These are phyloP conservation scores for Hiodon alosoides DNA, from an alignment of 2,113 vertebrate genomes.

Conservation along the genomic window DNA sequence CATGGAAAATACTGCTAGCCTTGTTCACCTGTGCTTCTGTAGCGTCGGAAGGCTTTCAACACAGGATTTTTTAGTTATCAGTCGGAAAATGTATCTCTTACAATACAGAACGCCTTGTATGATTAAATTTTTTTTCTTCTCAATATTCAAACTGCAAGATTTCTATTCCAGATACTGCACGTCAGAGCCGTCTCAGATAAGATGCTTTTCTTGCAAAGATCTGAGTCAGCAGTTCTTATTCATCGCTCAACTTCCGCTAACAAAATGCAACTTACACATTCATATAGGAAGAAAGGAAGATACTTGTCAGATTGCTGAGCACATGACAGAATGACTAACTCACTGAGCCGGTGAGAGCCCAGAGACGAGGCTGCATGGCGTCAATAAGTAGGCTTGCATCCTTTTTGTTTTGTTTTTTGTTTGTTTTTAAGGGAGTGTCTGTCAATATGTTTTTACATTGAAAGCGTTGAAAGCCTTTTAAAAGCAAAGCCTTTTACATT, in stretches of 20 bases:
- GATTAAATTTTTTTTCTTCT: constrained; percentile 54
- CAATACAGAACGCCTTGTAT: constrained; percentile 42
- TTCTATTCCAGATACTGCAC: constrained; percentile 51
- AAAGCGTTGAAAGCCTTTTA: not conserved
- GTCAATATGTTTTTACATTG: not conserved
- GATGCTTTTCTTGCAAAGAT: constrained; percentile 58
- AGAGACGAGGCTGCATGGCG: not conserved
- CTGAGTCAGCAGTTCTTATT: constrained; percentile 62
- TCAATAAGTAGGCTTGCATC: not conserved
- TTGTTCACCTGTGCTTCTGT: constrained; percentile 6
- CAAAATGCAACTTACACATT: constrained; percentile 53
- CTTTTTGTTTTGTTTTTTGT: not conserved
- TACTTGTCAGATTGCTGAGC: not conserved
- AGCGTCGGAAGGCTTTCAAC: not conserved
- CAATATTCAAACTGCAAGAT: constrained; percentile 37
- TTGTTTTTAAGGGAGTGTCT: too few species aligned
- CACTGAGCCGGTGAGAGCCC: not conserved
- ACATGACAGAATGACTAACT: not conserved
- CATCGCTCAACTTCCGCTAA: constrained; percentile 48
- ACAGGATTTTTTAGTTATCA: constrained; percentile 61
- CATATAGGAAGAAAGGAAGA: constrained; percentile 20
- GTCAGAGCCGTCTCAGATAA: constrained; percentile 61
- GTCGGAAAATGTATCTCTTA: constrained; percentile 67
- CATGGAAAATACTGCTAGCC: not conserved
- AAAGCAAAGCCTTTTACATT: too few species aligned